phyloP scores from a whole-genome alignment of 2,797 vertebrate genomes.

The Benthosema pterotum region DNA sequence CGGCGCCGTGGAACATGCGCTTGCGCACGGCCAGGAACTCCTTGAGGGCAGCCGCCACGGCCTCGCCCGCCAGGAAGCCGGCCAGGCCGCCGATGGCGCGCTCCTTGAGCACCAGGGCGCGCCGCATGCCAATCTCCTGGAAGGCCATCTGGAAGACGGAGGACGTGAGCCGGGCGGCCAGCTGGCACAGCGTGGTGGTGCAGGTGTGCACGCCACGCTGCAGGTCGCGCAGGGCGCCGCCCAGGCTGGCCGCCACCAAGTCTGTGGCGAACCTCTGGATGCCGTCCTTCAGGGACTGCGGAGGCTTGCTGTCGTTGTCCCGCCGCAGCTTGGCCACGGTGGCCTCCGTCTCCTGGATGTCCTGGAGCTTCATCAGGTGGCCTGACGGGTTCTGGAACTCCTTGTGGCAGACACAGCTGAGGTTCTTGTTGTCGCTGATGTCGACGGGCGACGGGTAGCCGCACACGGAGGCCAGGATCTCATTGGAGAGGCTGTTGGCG shows the following conservation, averaged over 20 bases:
- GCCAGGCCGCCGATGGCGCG: constrained; percentile 91
- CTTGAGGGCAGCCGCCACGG: constrained; percentile 89
- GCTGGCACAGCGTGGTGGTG: constrained; percentile 92
- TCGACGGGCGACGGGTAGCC: constrained; percentile 80
- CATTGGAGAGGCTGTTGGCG: constrained; percentile 88
- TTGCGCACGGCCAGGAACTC: constrained; percentile 92
- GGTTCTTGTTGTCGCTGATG: constrained; percentile 83
- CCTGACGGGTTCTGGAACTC: constrained; percentile 80
- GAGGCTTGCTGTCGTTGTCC: no score
- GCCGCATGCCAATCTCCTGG: constrained; percentile 93
- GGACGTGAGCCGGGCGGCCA: constrained; percentile 92
- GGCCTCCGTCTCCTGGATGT: constrained; percentile 82
- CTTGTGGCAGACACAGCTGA: constrained; percentile 84
- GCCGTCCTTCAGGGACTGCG: constrained; percentile 88
- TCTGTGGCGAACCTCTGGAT: constrained; percentile 95
- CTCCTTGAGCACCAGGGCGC: constrained; percentile 88
- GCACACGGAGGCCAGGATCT: constrained; percentile 90
- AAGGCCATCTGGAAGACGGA: constrained; percentile 98
- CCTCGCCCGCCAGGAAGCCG: constrained; percentile 91
- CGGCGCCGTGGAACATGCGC: constrained; percentile 92
- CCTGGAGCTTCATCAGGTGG: constrained; percentile 82
- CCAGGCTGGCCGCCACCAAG: constrained; percentile 94
- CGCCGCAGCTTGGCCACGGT: constrained; percentile 82
- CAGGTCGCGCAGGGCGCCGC: constrained; percentile 93
- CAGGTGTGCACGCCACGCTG: constrained; percentile 94